Evolutionary conservation across 2,797 vertebrate genomes (phyloP).

Genomic region (Dromococcyx pavoninus): DNA sequence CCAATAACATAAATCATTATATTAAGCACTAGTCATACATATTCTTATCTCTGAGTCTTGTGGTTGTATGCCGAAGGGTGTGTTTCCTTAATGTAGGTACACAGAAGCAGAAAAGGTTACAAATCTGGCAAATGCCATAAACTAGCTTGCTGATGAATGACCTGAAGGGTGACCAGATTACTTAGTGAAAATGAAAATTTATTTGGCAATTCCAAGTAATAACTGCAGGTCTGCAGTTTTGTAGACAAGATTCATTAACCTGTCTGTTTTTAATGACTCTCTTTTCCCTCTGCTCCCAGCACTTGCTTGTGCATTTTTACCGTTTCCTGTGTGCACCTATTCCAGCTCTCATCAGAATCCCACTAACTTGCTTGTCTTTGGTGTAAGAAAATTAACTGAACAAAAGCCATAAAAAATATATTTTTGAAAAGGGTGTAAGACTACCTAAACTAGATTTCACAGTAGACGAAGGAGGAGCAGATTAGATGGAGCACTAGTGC

Average conservation of each 20-base stretch:
- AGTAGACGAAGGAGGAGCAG: neutral
- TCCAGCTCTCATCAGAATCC: neutral
- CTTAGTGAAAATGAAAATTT: neutral
- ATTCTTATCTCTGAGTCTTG: neutral
- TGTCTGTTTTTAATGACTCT: neutral
- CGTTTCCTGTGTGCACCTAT: neutral
- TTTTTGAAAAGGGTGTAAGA: neutral
- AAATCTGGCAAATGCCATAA: neutral
- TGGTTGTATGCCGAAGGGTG: neutral
- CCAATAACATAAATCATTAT: neutral
- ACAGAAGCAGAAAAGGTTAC: neutral
- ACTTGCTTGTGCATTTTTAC: neutral
- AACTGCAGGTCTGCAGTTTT: neutral
- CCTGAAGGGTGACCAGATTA: neutral
- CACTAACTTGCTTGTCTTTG: neutral
- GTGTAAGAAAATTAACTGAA: neutral
- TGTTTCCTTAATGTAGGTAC: neutral
- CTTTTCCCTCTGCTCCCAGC: neutral
- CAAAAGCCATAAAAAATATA: neutral
- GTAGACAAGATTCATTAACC: neutral
- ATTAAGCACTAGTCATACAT: neutral
- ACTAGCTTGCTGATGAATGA: neutral
- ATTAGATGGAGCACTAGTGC: neutral
- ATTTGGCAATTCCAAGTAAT: neutral
- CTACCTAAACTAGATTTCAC: neutral